phyloP scores from a whole-genome alignment of 2,113 vertebrate species.

The Falco punctatus region DNA sequence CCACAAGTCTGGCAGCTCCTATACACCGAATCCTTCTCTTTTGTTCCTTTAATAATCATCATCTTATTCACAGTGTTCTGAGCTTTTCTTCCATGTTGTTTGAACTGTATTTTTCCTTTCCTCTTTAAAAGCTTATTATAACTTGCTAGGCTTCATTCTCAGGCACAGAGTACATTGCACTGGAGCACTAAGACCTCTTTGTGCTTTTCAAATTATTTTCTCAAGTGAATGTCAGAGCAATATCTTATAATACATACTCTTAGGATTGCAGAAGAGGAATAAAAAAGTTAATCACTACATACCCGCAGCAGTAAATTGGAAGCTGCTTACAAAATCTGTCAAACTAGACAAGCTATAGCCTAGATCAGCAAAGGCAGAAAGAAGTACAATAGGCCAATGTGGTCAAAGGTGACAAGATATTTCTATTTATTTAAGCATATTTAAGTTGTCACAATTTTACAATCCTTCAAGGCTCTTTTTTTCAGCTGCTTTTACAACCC shows the following conservation, averaged over 20 bases:
- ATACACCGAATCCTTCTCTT: not conserved
- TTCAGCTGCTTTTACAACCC: not conserved
- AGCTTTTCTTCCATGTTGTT: not conserved
- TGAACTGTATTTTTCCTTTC: not conserved
- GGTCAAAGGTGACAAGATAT: not conserved
- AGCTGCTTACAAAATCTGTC: conserved; percentile 45
- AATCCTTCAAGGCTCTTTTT: not conserved
- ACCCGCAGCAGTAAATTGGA: conserved; percentile 40
- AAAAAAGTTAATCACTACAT: conserved; percentile 47
- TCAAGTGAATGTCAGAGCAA: conserved; percentile 31
- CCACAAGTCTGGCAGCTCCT: not conserved
- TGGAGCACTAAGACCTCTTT: conserved; percentile 15
- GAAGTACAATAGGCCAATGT: not conserved
- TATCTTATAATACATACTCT: not conserved
- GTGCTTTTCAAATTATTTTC: conserved; percentile 18
- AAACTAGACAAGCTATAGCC: conserved; percentile 4
- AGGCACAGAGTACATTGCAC: not conserved
- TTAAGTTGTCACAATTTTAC: not conserved
- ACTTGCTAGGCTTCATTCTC: not conserved
- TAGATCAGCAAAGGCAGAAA: not conserved
- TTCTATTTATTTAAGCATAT: conserved; percentile 34
- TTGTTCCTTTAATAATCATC: not conserved
- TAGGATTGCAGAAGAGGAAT: conserved; percentile 34
- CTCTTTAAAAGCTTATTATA: conserved; percentile 15
- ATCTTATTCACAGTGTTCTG: not conserved